phyloP scores from a whole-genome alignment of 2,797 vertebrate species.

The Brachyalestes nurse region DNA sequence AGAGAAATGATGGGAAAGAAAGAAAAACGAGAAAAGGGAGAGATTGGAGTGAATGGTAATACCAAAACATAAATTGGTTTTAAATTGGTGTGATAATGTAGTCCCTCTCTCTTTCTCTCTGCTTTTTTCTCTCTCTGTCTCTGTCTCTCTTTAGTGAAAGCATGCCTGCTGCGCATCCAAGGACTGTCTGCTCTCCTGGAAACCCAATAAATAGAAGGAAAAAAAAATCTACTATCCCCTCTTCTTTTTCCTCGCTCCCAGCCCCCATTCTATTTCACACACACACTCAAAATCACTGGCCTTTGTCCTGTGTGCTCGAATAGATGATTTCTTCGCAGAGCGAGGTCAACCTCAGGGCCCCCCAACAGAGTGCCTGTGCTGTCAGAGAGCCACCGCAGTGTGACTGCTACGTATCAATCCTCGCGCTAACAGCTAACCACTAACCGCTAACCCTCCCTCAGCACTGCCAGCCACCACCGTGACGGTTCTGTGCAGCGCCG shows the following conservation, averaged over 20 bases:
- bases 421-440: constrained; percentile 5
- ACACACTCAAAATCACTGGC: constrained; percentile 17
- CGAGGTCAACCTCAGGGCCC: constrained; percentile 7
- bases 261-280: constrained; percentile 31
- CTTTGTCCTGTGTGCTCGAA: constrained; percentile 19
- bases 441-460: constrained; percentile 7
- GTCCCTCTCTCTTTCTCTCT: constrained; percentile 1
- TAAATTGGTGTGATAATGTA: constrained; percentile 53
- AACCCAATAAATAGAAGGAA: constrained; percentile 21
- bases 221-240: not conserved
- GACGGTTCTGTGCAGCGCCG: not conserved
- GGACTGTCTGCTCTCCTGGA: constrained; percentile 21
- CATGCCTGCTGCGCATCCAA: constrained; percentile 13
- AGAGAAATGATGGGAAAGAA: constrained; percentile 4
- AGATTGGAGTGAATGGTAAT: constrained; percentile 15
- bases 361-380: not conserved
- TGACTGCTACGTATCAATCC: constrained; percentile 25
- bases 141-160: not conserved
- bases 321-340: constrained; percentile 14
- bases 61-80: constrained; percentile 54
- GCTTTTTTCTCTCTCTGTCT: not conserved
- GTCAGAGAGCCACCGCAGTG: constrained; percentile 27
- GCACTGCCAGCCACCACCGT: constrained; percentile 1
- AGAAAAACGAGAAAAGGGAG: constrained; percentile 12
- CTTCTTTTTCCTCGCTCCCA: not conserved